These are phyloP conservation scores for Meriones psammophilus DNA, from an alignment of 2,797 vertebrate genomes.

Conservation along the genomic window DNA sequence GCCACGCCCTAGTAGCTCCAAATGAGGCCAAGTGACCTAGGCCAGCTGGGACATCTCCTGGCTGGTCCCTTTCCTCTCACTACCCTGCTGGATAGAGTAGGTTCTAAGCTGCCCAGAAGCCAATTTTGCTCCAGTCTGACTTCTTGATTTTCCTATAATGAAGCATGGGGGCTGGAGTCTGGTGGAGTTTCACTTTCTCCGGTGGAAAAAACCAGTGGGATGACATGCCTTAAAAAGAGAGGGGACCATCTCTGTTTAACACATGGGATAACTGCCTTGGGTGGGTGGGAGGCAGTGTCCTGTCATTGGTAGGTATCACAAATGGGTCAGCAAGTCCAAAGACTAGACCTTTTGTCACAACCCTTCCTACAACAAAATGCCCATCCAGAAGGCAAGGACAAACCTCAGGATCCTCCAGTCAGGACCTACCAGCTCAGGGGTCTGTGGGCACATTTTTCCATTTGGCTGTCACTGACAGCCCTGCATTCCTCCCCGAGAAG, in stretches of 20 bases:
- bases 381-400: background rate
- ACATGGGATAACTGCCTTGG: background rate
- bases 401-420: background rate
- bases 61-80: background rate
- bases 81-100: background rate
- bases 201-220: background rate
- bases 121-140: constrained; percentile 20
- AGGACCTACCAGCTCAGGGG: background rate
- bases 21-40: background rate
- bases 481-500: background rate
- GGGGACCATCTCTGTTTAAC: background rate
- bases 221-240: background rate
- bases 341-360: background rate
- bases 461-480: background rate
- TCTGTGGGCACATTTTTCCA: background rate
- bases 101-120: constrained; percentile 42
- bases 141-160: background rate
- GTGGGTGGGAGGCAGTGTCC: background rate
- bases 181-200: background rate
- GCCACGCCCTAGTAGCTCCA: background rate
- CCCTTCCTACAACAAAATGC: background rate
- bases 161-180: background rate
- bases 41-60: constrained; percentile 44
- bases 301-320: background rate
- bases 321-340: background rate